phyloP scores from a whole-genome alignment of 2,888 invertebrate species.

The Macrosoma leucophasiata region DNA sequence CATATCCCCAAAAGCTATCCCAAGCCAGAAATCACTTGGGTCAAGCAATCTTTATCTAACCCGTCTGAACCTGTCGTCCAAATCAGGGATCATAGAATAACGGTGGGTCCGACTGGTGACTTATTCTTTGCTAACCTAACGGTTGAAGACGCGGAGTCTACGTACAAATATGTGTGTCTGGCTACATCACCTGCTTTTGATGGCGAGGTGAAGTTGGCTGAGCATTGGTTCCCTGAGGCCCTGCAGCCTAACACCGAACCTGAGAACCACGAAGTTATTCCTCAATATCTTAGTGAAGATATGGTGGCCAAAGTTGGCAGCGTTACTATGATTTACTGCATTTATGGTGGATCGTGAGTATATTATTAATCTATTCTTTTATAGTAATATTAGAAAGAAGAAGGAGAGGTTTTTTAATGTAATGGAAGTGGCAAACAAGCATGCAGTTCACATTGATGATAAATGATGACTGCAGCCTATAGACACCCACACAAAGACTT shows the following conservation, averaged over 20 bases:
- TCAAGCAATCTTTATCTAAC: conserved; percentile 34
- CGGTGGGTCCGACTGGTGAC: conserved; percentile 45
- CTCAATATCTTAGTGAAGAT: conserved; percentile 47
- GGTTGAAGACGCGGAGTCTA: conserved; percentile 34
- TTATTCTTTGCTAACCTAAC: conserved; percentile 53
- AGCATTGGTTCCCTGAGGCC: conserved; percentile 42
- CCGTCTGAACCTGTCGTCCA: conserved; percentile 32
- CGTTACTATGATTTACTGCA: conserved; percentile 50
- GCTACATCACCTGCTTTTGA: conserved; percentile 43
- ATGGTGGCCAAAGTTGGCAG: conserved; percentile 41
- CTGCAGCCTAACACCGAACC: conserved; percentile 33
- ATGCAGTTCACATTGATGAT: background rate
- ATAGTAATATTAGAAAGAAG: background rate
- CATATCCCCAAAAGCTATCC: conserved; percentile 46
- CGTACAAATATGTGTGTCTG: conserved; percentile 47
- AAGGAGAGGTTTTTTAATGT: no score
- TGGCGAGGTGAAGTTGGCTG: conserved; percentile 40
- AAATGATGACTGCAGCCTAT: background rate
- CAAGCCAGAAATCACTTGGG: conserved; percentile 48
- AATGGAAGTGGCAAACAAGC: no score
- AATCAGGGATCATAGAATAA: conserved; percentile 38
- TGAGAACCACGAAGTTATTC: conserved; percentile 39
- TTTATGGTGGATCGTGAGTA: conserved; percentile 61
- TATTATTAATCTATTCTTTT: conserved; percentile 1
- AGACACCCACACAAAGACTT: background rate